Evolutionary conservation across 2,888 invertebrate species (phyloP), one percentile per base, ranked within the genome.

Genomic region (Caenorhabditis sp.): DNA sequence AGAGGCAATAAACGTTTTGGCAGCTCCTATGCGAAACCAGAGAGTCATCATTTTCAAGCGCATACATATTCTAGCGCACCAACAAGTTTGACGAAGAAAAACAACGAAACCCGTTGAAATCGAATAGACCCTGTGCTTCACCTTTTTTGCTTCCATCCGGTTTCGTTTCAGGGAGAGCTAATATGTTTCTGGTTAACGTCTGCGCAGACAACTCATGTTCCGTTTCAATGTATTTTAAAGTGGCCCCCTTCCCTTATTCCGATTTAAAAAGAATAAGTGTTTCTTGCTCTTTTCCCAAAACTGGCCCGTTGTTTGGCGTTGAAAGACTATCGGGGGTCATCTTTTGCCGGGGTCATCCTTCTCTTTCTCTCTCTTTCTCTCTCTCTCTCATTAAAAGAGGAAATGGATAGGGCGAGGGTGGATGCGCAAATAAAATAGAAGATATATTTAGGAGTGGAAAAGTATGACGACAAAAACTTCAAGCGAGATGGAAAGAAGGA

Each of bases 141-240:
- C 45, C 26, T 59, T 52, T 37, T 15, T 32, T 35, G 11, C 17
- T 9, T 32, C 43, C 30, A 8, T 32, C 45, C 26, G 3, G 59
- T 53, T 70, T 70, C 53, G 59, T 43, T 50, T 27, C 50, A 50
- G 43, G 22, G n/a, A n/a, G n/a, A n/a, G n/a, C n/a, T n/a, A n/a
- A n/a, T n/a, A n/a, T n/a, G n/a, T n/a, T n/a, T 41, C 41, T 22
- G 27, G n/a, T n/a, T n/a, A n/a, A n/a, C 27, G 15, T 13, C 17
- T 27, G 22, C 13, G 24, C n/a, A 24, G 50, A 41, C 48, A 66
- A 43, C 22, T 39, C 52, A 39, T 62, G 61, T 48, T 61, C 61
- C 52, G 55, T 70, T 61, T 61, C 71, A 71, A 71, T 71, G 71
- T 71, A 71, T 71, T 62, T 71, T 48, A 37, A 71, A 71, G 71